phyloP scores from a whole-genome alignment of 37 sponge, comb jelly and placozoan species.

The Oscarella lobularis region DNA sequence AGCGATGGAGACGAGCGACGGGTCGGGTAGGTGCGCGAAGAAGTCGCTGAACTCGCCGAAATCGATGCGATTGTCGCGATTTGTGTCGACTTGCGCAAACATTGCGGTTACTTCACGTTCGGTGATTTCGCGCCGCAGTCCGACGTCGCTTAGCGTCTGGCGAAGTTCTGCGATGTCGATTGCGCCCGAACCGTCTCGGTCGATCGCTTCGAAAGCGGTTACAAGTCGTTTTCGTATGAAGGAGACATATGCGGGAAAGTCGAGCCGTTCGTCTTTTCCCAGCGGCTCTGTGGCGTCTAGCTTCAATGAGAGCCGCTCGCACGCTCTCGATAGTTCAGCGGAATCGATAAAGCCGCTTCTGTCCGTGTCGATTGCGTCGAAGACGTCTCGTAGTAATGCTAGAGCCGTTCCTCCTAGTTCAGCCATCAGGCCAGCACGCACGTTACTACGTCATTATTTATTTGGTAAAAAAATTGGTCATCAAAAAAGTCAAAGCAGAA shows the following conservation, averaged over 20 bases:
- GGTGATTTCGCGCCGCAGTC: slow-evolving; percentile 8
- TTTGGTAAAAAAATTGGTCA: too few relatives aligned
- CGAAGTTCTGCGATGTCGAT: slow-evolving; percentile 25
- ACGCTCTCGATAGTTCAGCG: slow-evolving; percentile 21
- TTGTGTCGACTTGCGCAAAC: slow-evolving; percentile 33
- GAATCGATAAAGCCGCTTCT: slow-evolving; percentile 23
- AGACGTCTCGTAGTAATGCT: slow-evolving; percentile 10
- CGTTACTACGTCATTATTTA: too few relatives aligned
- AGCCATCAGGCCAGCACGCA: neutral
- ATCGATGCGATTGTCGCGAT: slow-evolving; percentile 22
- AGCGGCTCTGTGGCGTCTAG: slow-evolving; percentile 23
- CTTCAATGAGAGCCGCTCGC: slow-evolving; percentile 22
- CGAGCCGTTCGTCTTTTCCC: slow-evolving; percentile 21
- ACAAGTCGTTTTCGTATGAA: slow-evolving; percentile 18
- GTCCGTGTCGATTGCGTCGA: slow-evolving; percentile 35
- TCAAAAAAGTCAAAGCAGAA: too few relatives aligned
- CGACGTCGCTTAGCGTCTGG: slow-evolving; percentile 16
- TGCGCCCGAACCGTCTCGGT: slow-evolving; percentile 32
- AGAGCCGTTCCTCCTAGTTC: neutral
- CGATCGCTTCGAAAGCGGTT: slow-evolving; percentile 29
- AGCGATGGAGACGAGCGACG: slow-evolving; percentile 21
- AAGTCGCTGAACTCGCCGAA: slow-evolving; percentile 52
- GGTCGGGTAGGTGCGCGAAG: slow-evolving; percentile 43
- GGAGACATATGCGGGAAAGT: slow-evolving; percentile 31
- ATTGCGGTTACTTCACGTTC: slow-evolving; percentile 23